A percentile compares a stretch with the other conserved stretches of the same genome.
Conservation (phyloP, 2,113 vertebrate genomes). For the Neolamprologus longior region DNA sequence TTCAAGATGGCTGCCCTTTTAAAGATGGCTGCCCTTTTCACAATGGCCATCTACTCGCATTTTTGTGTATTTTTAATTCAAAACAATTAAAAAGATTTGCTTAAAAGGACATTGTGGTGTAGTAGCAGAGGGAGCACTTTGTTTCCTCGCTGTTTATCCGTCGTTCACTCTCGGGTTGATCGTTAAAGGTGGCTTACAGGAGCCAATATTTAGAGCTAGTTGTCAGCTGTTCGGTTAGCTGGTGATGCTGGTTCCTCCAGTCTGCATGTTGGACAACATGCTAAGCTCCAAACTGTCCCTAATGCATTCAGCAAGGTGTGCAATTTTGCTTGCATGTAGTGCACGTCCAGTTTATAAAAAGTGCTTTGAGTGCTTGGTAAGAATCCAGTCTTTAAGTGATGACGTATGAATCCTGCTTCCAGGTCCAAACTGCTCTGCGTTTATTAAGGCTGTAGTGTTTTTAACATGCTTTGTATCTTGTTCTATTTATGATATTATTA, state of each 20-base stretch:
- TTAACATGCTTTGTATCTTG: background rate
- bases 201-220: background rate
- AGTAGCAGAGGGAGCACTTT: background rate
- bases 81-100: background rate
- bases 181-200: background rate
- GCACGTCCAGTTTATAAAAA: background rate
- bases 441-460: background rate
- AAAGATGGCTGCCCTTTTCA: background rate
- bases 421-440: background rate
- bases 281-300: background rate
- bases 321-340: background rate
- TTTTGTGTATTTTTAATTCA: background rate
- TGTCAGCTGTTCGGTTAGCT: background rate
- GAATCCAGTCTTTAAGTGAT: background rate
- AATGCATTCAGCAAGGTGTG: background rate
- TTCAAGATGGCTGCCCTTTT: background rate
- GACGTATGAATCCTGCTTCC: background rate
- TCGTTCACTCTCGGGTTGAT: background rate
- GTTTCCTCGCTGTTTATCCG: background rate
- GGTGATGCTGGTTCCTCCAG: background rate
- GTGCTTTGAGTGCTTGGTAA: background rate
- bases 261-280: background rate
- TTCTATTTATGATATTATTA: background rate
- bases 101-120: fast-evolving
- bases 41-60: background rate